Conservation (phyloP, 2,888 invertebrate species). For the Baronia brevicornis region DNA sequence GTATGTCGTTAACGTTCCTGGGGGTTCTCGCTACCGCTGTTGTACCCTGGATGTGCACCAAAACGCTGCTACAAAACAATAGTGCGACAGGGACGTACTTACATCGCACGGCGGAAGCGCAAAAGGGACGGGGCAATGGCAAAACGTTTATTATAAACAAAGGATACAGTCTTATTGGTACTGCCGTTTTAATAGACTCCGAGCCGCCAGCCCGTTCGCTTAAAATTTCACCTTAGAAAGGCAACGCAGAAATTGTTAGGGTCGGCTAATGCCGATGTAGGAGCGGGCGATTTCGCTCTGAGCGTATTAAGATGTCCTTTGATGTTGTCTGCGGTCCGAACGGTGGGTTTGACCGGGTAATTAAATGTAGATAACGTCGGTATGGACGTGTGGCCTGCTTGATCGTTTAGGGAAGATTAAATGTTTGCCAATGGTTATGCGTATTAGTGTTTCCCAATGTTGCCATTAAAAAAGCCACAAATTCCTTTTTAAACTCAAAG, state of each 20-base stretch:
- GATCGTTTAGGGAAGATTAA: conserved; percentile 44
- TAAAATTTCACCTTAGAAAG: conserved; percentile 50
- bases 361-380: conserved; percentile 55
- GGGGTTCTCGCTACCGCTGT: conserved; percentile 53
- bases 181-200: conserved; percentile 56
- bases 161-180: conserved; percentile 72
- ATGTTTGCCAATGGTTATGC: too few species aligned
- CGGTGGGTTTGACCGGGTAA: conserved; percentile 58
- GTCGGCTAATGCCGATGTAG: conserved; percentile 51
- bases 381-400: conserved; percentile 38
- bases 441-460: too few species aligned
- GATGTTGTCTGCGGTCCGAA: conserved; percentile 61
- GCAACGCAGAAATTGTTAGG: conserved; percentile 50
- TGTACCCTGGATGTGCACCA: conserved; percentile 65
- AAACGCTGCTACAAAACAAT: conserved; percentile 61
- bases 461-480: too few species aligned
- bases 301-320: conserved; percentile 70
- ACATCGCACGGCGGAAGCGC: conserved; percentile 17
- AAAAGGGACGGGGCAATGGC: conserved; percentile 40
- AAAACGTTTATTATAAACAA: conserved; percentile 75
- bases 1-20: conserved; percentile 69
- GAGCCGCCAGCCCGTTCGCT: conserved; percentile 56
- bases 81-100: conserved; percentile 35
- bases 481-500: too few species aligned
- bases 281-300: conserved; percentile 59